Evolutionary conservation across 2,888 invertebrate species (phyloP).

Genomic region (Stictocephala bisonia): DNA sequence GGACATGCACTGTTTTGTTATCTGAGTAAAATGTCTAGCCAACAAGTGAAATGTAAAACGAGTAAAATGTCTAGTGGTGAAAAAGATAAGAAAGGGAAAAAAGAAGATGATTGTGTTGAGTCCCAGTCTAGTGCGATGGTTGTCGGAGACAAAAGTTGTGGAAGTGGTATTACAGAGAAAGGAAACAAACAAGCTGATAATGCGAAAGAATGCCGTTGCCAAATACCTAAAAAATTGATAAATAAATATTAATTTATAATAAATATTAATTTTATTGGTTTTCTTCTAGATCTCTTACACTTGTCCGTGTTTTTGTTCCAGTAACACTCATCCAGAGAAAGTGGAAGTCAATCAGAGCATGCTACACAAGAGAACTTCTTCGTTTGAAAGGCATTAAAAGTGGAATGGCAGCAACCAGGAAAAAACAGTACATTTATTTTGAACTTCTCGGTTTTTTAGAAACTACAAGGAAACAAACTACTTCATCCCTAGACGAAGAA

Average conservation of each 20-base stretch:
- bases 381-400: slow-evolving; percentile 34
- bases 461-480: slow-evolving; percentile 35
- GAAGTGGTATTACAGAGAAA: too few relatives aligned
- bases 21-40: too few relatives aligned
- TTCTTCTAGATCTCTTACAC: slow-evolving; percentile 27
- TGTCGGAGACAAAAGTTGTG: too few relatives aligned
- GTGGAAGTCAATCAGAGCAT: slow-evolving; percentile 35
- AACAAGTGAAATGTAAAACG: too few relatives aligned
- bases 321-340: slow-evolving; percentile 34
- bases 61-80: too few relatives aligned
- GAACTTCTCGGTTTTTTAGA: slow-evolving; percentile 28
- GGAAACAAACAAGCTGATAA: too few relatives aligned
- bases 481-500: slow-evolving; percentile 29
- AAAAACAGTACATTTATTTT: slow-evolving; percentile 35
- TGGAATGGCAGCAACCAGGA: slow-evolving; percentile 33
- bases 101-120: too few relatives aligned
- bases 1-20: too few relatives aligned
- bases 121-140: too few relatives aligned
- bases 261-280: slow-evolving; percentile 30
- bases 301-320: slow-evolving; percentile 35
- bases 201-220: too few relatives aligned
- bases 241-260: slow-evolving; percentile 1
- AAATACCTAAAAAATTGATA: slow-evolving; percentile 4
- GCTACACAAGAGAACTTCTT: slow-evolving; percentile 38
- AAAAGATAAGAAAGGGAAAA: too few relatives aligned